Conservation (phyloP, 2,113 vertebrate genomes). For the Cephalophus harveyi region DNA sequence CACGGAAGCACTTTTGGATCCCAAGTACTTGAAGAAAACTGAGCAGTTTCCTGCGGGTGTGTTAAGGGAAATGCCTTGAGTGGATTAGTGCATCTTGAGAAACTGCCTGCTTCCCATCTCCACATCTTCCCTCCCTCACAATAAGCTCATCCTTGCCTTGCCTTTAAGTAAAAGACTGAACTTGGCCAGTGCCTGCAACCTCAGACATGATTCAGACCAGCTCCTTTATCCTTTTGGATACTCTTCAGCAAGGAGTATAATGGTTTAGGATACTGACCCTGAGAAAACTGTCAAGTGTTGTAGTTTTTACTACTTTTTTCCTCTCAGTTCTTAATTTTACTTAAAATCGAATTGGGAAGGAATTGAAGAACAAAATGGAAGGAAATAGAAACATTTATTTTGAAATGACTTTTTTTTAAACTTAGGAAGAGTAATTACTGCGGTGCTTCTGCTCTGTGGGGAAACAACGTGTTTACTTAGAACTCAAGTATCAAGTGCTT, state of each 20-base stretch:
- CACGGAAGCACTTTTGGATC: background rate
- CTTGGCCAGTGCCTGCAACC: background rate
- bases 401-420: background rate
- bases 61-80: background rate
- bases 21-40: background rate
- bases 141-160: background rate
- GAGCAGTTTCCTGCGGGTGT: background rate
- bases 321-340: background rate
- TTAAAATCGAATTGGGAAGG: slow-evolving; percentile 7
- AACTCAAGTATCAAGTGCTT: background rate
- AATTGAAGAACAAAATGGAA: background rate
- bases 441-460: background rate
- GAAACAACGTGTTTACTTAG: slow-evolving; percentile 29
- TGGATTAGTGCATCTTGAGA: background rate
- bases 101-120: background rate
- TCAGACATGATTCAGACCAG: background rate
- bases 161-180: background rate
- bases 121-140: background rate
- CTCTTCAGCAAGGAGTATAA: background rate
- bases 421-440: background rate
- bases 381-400: background rate
- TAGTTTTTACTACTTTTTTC: background rate
- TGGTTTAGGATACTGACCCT: background rate
- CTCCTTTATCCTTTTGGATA: background rate
- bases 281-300: background rate